These are phyloP conservation scores for Sinocyclocheilus anshuiensis DNA, from an alignment of 2,113 vertebrate species.

Conservation along the genomic window DNA sequence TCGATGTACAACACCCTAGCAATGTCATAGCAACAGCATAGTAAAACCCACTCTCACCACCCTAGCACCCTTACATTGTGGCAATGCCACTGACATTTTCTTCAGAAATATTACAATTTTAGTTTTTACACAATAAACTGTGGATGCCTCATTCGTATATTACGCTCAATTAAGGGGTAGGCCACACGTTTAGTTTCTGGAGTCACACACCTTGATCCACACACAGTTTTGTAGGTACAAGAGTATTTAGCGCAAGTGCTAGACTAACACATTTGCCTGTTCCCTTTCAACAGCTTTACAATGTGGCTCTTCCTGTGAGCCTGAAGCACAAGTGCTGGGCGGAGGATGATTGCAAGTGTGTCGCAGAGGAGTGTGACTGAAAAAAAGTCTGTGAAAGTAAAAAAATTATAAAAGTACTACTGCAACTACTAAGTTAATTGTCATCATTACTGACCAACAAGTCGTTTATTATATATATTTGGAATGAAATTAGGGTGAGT, in stretches of 20 bases:
- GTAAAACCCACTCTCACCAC: background rate
- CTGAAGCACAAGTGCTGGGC: background rate
- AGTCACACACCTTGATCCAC: background rate
- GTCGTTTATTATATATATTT: background rate
- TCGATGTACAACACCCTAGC: background rate
- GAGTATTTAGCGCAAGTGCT: background rate
- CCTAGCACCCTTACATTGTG: background rate
- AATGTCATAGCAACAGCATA: background rate
- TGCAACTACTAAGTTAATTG: background rate
- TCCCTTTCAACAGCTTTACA: conserved; percentile 22
- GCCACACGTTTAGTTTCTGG: background rate
- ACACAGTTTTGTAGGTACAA: conserved; percentile 17
- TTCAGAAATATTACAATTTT: background rate
- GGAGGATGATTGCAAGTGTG: background rate
- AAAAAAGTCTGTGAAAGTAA: background rate
- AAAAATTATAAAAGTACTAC: background rate
- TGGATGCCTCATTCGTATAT: background rate
- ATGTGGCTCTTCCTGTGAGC: conserved; percentile 2
- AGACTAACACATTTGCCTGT: conserved; percentile 17
- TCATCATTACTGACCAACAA: background rate
- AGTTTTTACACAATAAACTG: background rate
- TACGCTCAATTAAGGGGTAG: background rate
- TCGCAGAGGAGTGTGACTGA: background rate
- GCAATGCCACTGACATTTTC: background rate
- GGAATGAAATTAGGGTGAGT: background rate